Evolutionary conservation across 2,797 vertebrate species (phyloP).

Genomic region (Poliocrania exsul): DNA sequence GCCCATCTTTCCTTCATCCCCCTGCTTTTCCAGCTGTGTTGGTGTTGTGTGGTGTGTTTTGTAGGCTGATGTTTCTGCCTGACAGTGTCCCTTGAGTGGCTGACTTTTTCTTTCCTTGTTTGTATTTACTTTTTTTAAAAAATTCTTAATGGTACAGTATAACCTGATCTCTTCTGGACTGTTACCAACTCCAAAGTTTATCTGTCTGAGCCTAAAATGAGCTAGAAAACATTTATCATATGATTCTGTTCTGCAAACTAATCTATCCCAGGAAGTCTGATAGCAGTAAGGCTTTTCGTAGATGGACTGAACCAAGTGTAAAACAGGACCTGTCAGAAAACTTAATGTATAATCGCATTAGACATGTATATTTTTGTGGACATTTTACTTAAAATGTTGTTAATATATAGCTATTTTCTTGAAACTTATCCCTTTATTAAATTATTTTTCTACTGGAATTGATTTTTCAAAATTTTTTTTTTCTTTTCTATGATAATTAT

Average conservation of each 20-base stretch:
- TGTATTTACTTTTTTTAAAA: not conserved
- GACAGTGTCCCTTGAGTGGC: not conserved
- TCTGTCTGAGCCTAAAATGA: conserved; percentile 24
- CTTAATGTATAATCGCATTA: conserved; percentile 23
- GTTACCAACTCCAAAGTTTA: conserved; percentile 2
- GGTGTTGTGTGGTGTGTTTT: not conserved
- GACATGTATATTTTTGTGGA: conserved; percentile 63
- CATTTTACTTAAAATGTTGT: conserved; percentile 57
- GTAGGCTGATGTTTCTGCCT: conserved; percentile 1
- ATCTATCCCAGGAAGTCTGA: not conserved
- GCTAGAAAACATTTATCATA: not conserved
- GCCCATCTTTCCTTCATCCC: not conserved
- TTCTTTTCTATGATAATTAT: not conserved
- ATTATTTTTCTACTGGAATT: conserved; percentile 69
- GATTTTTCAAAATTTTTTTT: not conserved
- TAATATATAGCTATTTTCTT: conserved; percentile 69
- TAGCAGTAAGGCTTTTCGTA: not conserved
- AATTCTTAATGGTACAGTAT: not conserved
- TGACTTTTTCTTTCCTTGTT: not conserved
- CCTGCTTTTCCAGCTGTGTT: not conserved
- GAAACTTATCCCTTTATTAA: conserved; percentile 69
- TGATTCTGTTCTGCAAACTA: conserved; percentile 14
- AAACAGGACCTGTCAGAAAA: conserved; percentile 32
- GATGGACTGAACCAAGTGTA: not conserved
- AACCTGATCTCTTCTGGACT: conserved; percentile 13